Percentiles rank a stretch among this genome's conserved stretches.
Evolutionary conservation across 1,140 invertebrate species (phyloP).

Genomic region (Ceratina australensis): DNA sequence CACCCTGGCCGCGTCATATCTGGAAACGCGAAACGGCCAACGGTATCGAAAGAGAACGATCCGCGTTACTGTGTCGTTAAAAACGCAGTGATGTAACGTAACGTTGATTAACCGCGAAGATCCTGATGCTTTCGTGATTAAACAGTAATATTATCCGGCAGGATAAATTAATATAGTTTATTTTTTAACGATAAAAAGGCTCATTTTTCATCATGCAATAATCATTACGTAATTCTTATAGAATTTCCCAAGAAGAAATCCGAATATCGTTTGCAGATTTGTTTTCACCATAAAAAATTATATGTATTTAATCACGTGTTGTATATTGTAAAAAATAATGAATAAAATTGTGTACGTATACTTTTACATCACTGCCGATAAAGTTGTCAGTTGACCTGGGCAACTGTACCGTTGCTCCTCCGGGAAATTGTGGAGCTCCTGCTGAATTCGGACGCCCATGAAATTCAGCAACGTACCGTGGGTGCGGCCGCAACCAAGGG

Average conservation of each 20-base stretch:
- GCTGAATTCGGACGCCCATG: conserved; percentile 83
- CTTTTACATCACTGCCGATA: conserved; percentile 46
- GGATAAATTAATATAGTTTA: too few relatives aligned
- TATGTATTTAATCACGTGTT: too few relatives aligned
- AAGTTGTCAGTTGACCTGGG: conserved; percentile 51
- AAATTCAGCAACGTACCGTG: conserved; percentile 84
- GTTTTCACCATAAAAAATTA: too few relatives aligned
- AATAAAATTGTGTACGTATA: too few relatives aligned
- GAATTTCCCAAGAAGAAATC: too few relatives aligned
- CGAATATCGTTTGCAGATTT: too few relatives aligned
- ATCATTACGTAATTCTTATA: too few relatives aligned
- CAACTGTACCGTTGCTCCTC: conserved; percentile 81
- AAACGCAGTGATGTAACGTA: conserved; percentile 41
- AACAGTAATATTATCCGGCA: too few relatives aligned
- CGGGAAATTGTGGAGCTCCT: conserved; percentile 84
- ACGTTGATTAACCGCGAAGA: neutral
- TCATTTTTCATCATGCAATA: too few relatives aligned
- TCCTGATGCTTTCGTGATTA: neutral
- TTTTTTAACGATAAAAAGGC: too few relatives aligned
- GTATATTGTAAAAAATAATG: too few relatives aligned
- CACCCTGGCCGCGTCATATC: conserved; percentile 83
- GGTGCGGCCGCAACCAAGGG: conserved; percentile 80
- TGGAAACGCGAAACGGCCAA: conserved; percentile 37
- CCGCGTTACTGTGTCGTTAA: conserved; percentile 14
- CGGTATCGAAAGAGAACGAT: conserved; percentile 17